phyloP scores from a whole-genome alignment of 2,113 vertebrate genomes.

The Dasyprocta punctata region DNA sequence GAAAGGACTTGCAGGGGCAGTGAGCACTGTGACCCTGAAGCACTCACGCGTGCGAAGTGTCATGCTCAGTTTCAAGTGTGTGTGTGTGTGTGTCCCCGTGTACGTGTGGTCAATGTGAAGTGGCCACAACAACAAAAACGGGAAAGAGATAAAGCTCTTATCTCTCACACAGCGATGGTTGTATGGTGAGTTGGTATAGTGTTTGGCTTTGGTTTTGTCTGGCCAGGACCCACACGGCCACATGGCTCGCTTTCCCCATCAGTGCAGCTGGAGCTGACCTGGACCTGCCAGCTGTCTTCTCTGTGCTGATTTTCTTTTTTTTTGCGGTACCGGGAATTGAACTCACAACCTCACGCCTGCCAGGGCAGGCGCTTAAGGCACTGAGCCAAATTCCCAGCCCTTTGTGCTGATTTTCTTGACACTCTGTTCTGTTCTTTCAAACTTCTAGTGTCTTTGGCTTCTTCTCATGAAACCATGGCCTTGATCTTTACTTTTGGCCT shows the following conservation, averaged over 20 bases:
- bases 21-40: background rate
- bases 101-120: background rate
- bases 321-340: too few species aligned
- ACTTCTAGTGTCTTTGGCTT: slow-evolving; percentile 33
- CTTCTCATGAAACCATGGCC: background rate
- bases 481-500: background rate
- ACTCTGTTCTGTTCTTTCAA: slow-evolving; percentile 15
- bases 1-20: background rate
- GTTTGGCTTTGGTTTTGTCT: background rate
- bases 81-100: background rate
- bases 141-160: background rate
- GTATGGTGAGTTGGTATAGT: background rate
- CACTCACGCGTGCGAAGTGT: background rate
- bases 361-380: too few species aligned
- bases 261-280: background rate
- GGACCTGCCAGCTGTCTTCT: slow-evolving; percentile 1
- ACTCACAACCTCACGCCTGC: too few species aligned
- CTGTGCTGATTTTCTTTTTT: too few species aligned
- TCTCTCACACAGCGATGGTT: background rate
- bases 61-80: background rate
- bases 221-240: background rate
- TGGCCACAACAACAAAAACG: background rate
- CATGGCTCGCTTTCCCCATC: background rate
- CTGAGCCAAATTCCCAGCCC: too few species aligned
- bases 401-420: background rate